phyloP scores from a whole-genome alignment of 2,797 vertebrate genomes.

The Helarctos malayanus region DNA sequence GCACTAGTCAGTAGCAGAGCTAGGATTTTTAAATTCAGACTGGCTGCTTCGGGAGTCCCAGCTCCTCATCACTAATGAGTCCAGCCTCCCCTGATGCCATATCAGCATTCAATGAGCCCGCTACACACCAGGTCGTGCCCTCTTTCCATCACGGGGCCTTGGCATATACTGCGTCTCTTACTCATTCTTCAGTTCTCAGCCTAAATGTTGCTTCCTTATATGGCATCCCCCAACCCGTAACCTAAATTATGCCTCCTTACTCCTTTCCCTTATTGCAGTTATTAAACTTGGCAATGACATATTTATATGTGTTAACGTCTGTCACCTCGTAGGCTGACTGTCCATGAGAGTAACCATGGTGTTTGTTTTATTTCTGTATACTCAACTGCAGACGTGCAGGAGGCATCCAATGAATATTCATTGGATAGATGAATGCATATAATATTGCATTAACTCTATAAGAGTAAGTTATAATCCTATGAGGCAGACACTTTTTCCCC shows the following conservation, averaged over 20 bases:
- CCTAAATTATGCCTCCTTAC: background rate
- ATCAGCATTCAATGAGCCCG: background rate
- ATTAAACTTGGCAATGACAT: background rate
- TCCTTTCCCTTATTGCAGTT: background rate
- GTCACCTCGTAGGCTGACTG: background rate
- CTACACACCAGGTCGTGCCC: background rate
- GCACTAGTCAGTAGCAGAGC: background rate
- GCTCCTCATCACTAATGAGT: background rate
- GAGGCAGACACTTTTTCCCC: background rate
- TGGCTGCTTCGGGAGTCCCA: background rate
- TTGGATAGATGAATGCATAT: background rate
- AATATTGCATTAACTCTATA: background rate
- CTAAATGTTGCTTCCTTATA: background rate
- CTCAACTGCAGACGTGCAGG: background rate
- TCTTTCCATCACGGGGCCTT: background rate
- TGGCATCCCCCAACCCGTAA: background rate
- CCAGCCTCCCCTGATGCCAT: background rate
- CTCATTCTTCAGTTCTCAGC: background rate
- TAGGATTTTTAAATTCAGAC: background rate
- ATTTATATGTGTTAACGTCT: background rate
- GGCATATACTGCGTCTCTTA: background rate
- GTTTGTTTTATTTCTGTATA: background rate
- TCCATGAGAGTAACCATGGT: background rate
- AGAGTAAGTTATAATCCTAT: background rate
- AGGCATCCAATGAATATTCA: background rate